Evolutionary conservation across 2,113 vertebrate genomes (phyloP).

Genomic region (Phrynocephalus versicolor): DNA sequence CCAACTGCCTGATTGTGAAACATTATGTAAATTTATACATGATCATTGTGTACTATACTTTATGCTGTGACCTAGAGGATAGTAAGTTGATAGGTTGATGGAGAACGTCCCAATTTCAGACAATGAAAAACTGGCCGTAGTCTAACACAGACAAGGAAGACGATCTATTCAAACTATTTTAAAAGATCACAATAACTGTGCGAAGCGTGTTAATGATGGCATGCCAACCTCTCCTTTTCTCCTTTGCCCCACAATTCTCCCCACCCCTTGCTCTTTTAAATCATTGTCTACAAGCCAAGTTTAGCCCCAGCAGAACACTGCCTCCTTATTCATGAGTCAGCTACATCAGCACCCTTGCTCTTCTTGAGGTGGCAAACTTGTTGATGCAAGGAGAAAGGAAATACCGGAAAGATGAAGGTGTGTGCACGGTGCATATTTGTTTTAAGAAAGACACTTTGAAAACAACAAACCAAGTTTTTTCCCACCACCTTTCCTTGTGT

Average conservation of each 20-base stretch:
- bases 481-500: background rate
- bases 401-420: background rate
- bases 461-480: background rate
- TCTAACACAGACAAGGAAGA: background rate
- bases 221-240: background rate
- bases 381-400: conserved; percentile 35
- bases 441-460: background rate
- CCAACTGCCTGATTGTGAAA: background rate
- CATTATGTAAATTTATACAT: background rate
- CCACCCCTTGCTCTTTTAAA: conserved; percentile 8
- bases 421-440: rapidly evolving
- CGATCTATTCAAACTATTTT: too few species aligned
- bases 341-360: background rate
- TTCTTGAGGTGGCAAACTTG: conserved; percentile 26
- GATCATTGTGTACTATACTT: background rate
- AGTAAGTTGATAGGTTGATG: background rate
- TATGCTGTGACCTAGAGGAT: background rate
- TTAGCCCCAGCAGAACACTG: conserved; percentile 16
- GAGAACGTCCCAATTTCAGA: background rate
- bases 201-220: background rate
- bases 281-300: conserved; percentile 30
- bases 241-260: conserved; percentile 13
- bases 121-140: background rate
- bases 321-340: conserved; percentile 42
- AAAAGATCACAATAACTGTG: too few species aligned